Conservation (phyloP, 2,113 vertebrate genomes). For the Perca schrenkii region DNA sequence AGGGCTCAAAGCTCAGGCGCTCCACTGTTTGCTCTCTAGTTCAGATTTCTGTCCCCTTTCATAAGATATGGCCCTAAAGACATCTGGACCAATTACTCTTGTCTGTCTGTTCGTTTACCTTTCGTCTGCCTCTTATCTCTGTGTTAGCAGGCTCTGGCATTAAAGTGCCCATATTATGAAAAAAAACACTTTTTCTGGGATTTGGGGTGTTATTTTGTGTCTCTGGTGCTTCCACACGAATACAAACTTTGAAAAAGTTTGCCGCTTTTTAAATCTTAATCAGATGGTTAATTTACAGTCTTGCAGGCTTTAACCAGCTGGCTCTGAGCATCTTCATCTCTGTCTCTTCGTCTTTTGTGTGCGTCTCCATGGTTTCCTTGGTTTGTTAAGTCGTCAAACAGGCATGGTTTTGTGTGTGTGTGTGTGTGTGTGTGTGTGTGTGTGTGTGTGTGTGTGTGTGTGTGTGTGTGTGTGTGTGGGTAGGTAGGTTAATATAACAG, state of each 20-base stretch:
- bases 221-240: no score
- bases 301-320: constrained; percentile 66
- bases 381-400: constrained; percentile 23
- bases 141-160: constrained; percentile 41
- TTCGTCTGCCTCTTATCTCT: constrained; percentile 16
- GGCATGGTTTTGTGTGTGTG: constrained; percentile 27
- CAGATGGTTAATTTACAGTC: constrained; percentile 73
- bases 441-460: constrained; percentile 5
- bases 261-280: constrained; percentile 72
- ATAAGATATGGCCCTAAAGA: constrained; percentile 56
- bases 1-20: constrained; percentile 42
- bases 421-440: constrained; percentile 25
- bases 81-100: constrained; percentile 56
- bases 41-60: constrained; percentile 66
- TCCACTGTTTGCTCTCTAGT: constrained; percentile 39
- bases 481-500: constrained; percentile 56
- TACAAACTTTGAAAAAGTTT: constrained; percentile 18
- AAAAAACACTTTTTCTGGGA: no score
- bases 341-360: constrained; percentile 26
- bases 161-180: background rate
- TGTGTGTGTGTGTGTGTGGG: no score
- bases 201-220: no score
- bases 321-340: constrained; percentile 51
- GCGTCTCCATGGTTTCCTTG: constrained; percentile 42
- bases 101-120: constrained; percentile 26